A percentile compares a stretch with the other conserved stretches of the same genome.
Conservation (phyloP, 1,140 invertebrate genomes). For the Choristoneura fumiferana region DNA sequence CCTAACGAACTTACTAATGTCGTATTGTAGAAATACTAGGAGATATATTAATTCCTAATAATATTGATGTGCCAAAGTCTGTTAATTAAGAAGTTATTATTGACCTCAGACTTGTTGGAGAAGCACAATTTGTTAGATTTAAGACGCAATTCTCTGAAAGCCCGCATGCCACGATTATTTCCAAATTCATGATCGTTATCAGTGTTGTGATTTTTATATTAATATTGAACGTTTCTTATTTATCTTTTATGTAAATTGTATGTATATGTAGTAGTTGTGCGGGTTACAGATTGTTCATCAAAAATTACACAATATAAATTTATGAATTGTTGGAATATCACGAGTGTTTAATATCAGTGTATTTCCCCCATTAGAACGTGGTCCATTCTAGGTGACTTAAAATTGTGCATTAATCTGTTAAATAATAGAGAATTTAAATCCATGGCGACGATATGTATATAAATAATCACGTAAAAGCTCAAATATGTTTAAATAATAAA, state of each 20-base stretch:
- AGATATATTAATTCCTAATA: slow-evolving; percentile 25
- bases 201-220: slow-evolving; percentile 46
- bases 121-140: slow-evolving; percentile 30
- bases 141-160: slow-evolving; percentile 31
- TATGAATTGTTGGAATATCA: neutral
- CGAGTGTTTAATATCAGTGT: slow-evolving; percentile 16
- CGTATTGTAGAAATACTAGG: slow-evolving; percentile 25
- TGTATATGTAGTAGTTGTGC: slow-evolving; percentile 29
- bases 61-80: slow-evolving; percentile 35
- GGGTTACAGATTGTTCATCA: slow-evolving; percentile 30
- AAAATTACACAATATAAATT: slow-evolving; percentile 4
- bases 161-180: slow-evolving; percentile 18
- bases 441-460: slow-evolving; percentile 51
- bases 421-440: slow-evolving; percentile 51
- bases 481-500: slow-evolving; percentile 69
- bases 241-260: slow-evolving; percentile 25
- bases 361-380: slow-evolving; percentile 62
- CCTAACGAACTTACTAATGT: slow-evolving; percentile 26
- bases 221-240: slow-evolving; percentile 19
- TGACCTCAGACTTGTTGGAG: slow-evolving; percentile 22
- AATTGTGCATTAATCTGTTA: slow-evolving; percentile 72
- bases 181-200: slow-evolving; percentile 35
- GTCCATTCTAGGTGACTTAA: slow-evolving; percentile 74
- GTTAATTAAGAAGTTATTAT: slow-evolving; percentile 28
- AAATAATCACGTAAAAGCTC: slow-evolving; percentile 69